Percentiles rank a stretch among this genome's conserved stretches.
phyloP scores from a whole-genome alignment of 2,888 invertebrate species.

The Caenorhabditis drosophilae region DNA sequence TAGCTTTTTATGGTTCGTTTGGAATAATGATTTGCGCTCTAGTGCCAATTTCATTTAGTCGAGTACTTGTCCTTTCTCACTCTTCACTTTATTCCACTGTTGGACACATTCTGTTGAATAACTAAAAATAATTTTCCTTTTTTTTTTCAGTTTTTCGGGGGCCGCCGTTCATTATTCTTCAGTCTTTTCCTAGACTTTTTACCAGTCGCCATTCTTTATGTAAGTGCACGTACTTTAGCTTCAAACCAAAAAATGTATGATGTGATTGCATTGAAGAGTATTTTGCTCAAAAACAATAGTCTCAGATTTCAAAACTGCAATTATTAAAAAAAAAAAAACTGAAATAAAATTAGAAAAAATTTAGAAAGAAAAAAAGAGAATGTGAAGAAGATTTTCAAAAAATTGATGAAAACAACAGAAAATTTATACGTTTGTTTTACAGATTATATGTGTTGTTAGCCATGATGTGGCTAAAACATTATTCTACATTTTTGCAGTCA shows the following conservation, averaged over 20 bases:
- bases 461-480: slow-evolving; percentile 50
- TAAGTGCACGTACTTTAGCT: slow-evolving; percentile 15
- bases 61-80: slow-evolving; percentile 51
- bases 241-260: too few relatives aligned
- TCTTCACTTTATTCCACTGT: slow-evolving; percentile 46
- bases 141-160: slow-evolving; percentile 47
- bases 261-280: too few relatives aligned
- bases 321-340: background rate
- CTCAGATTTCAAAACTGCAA: background rate
- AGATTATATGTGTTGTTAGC: slow-evolving; percentile 48
- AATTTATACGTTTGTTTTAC: too few relatives aligned
- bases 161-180: slow-evolving; percentile 48
- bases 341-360: background rate
- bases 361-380: background rate
- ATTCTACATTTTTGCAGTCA: slow-evolving; percentile 51
- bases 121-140: background rate
- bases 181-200: slow-evolving; percentile 52
- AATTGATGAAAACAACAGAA: too few relatives aligned
- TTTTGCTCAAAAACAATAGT: background rate
- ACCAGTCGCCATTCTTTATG: slow-evolving; percentile 51
- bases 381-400: too few relatives aligned
- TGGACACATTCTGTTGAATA: background rate
- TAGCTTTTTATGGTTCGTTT: slow-evolving; percentile 64
- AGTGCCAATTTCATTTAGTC: slow-evolving; percentile 56
- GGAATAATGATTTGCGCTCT: slow-evolving; percentile 61